Base-by-base conservation (phyloP, 1,140 invertebrate genomes). In the Atta cephalotes region DNA sequence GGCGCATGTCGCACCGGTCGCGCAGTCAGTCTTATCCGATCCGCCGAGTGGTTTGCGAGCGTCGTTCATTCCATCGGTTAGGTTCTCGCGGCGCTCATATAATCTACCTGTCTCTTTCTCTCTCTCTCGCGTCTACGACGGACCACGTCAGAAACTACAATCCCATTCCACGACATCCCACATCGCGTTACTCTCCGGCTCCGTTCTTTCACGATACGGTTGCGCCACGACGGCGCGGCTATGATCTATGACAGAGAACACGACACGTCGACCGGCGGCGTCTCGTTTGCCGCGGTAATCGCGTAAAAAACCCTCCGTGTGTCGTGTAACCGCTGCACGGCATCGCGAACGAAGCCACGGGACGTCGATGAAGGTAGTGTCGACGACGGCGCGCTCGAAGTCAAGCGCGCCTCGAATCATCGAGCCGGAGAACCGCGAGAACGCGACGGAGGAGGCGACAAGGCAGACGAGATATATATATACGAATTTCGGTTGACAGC, bases 21-120 rank as follows among this genome's bases (percentile, higher is more conserved):
- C 58, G 65, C 62, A 80, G 77, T 63, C 88, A 89, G 88, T 89
- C 71, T 89, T 53, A 56, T 51, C 39, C n/a, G 5, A 1, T 71
- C 21, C 18, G 25, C n/a, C 71, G 25, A 3, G 16, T 53, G 62
- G 49, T 66, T 7, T 4, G 10, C 12, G 0, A 12, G 25, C 7
- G 14, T 58, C 72, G 39, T 49, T 10, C 35, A 3, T 45, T 45
- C 7, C 1, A n/a, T 14, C 51, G 56, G 39, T 21, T 21, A 21
- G 21, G 21, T 10, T 12, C 14, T 2, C 21, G 39, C 39, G 39
- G 39, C 39, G 18, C 21, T 65, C 16, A 16, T 6, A 31, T 39
- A 16, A 68, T 84, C 28, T 21, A 21, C 49, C 31, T 39, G 7
- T 60, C 56, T 45, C 7, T 62, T 16, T 10, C 31, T 10, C 31